A percentile compares a stretch with the other conserved stretches of the same genome.
Evolutionary conservation across 2,113 vertebrate species (phyloP).

Genomic region (Copsychus sechellarum): DNA sequence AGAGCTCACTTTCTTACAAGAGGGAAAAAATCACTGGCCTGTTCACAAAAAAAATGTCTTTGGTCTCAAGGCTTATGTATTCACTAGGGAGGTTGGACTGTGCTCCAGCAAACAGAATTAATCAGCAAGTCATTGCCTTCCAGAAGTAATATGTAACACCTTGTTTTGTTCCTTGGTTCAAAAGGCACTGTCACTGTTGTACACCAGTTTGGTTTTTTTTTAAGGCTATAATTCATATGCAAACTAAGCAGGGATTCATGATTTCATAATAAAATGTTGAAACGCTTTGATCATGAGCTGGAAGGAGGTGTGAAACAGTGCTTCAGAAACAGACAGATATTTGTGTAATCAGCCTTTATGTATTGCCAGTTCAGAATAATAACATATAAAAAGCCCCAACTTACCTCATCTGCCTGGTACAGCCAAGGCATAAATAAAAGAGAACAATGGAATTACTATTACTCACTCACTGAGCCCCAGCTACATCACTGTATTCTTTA

Average conservation of each 20-base stretch:
- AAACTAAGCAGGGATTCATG: conserved; percentile 78
- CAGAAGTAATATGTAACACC: conserved; percentile 73
- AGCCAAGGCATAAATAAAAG: conserved; percentile 97
- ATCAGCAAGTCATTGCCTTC: conserved; percentile 58
- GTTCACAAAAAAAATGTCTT: background rate
- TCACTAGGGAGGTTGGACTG: background rate
- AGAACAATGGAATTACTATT: conserved; percentile 98
- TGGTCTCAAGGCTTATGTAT: conserved; percentile 39
- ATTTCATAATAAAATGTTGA: conserved; percentile 82
- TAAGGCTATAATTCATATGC: conserved; percentile 78
- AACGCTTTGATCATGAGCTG: conserved; percentile 77
- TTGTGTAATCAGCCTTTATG: conserved; percentile 97
- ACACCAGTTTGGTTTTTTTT: background rate
- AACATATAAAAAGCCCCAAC: conserved; percentile 92
- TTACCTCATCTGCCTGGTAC: conserved; percentile 98
- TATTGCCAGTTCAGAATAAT: conserved; percentile 98
- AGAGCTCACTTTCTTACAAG: background rate
- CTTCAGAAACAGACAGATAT: conserved; percentile 94
- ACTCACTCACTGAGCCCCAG: conserved; percentile 82
- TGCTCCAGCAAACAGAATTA: conserved; percentile 46
- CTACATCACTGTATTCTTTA: conserved; percentile 96
- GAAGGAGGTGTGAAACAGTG: conserved; percentile 85
- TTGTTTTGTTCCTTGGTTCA: conserved; percentile 73
- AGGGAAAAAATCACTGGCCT: background rate
- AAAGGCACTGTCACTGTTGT: conserved; percentile 76